Evolutionary conservation across 2,113 vertebrate genomes (phyloP), one percentile per base, ranked within the genome.

Genomic region (Lota lota): DNA sequence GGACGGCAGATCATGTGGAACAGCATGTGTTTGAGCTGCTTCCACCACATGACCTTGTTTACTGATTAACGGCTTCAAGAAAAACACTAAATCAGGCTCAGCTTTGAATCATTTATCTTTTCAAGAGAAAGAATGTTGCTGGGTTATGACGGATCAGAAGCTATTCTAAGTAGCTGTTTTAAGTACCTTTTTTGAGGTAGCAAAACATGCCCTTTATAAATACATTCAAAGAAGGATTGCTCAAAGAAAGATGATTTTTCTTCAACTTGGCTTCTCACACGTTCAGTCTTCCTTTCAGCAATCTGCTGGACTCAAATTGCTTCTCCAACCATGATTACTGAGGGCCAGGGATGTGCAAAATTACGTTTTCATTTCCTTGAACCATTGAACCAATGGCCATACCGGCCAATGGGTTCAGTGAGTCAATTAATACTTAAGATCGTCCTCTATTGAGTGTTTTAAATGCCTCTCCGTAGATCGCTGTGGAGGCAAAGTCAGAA

Each of bases 371-470:
- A 63, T 73, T 76, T 69, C 68, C 40, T 67, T 17, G 63, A 7
- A 33, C 28, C 28, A 33, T 68, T 66, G 69, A 57, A 67, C 64
- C 47, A 65, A 51, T 69, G 59, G 74, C 61, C 63, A 62, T 68
- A 64, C 28, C 68, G 56, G 21, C 67, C n/a, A 6, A 64, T n/a
- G 61, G 75, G 76, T 83, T 75, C 68, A 62, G 75, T 63, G 72
- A 82, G 79, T 89, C 83, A 85, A 73, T 89, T 85, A 88, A 83
- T 63, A 70, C 40, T 4, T 33, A 33, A 3, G 28, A 47, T 63
- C 68, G 22, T 79, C 78, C 84, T 65, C 72, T 64, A 61, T 57
- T 57, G 70, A 83, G 20, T 53, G 24, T 33, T 75, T 67, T 64
- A 15, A 72, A 80, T 73, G 69, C 67, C 70, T 70, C 70, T 54